These are phyloP conservation scores for Ctenochaetus hawaiiensis DNA, from an alignment of 2,797 vertebrate genomes.

Conservation along the genomic window DNA sequence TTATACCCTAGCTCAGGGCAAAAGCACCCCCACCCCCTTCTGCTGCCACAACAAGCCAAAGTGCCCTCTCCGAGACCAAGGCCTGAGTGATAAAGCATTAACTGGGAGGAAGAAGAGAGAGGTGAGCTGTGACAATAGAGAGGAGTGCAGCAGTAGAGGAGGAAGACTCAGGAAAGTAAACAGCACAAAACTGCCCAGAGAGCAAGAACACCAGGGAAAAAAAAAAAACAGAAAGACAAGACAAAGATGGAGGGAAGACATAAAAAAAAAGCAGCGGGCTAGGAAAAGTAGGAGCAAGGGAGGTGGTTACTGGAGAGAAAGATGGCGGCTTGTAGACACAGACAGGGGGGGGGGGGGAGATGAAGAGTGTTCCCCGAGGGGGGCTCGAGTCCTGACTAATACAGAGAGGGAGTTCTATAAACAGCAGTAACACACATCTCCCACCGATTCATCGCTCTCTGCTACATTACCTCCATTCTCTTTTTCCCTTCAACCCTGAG, in stretches of 20 bases:
- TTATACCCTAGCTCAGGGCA: slow-evolving; percentile 63
- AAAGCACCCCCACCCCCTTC: neutral
- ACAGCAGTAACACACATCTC: slow-evolving; percentile 66
- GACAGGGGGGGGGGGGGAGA: slow-evolving; percentile 38
- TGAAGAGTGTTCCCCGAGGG: slow-evolving; percentile 62
- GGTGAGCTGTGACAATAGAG: no score
- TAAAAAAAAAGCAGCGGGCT: slow-evolving; percentile 8
- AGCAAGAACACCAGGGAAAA: slow-evolving; percentile 38
- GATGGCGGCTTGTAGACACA: slow-evolving; percentile 59
- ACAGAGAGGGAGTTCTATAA: slow-evolving; percentile 69
- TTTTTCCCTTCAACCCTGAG: slow-evolving; percentile 31
- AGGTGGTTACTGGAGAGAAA: slow-evolving; percentile 60
- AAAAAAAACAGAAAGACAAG: slow-evolving; percentile 1
- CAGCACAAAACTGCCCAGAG: slow-evolving; percentile 30
- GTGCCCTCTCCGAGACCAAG: slow-evolving; percentile 42
- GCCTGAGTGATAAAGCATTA: slow-evolving; percentile 46
- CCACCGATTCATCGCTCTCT: slow-evolving; percentile 53
- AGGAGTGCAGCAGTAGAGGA: neutral
- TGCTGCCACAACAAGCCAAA: slow-evolving; percentile 33
- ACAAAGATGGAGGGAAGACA: slow-evolving; percentile 10
- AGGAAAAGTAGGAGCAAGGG: slow-evolving; percentile 22
- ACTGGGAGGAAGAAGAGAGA: slow-evolving; percentile 6
- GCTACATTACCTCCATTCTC: slow-evolving; percentile 65
- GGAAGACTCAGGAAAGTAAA: slow-evolving; percentile 43
- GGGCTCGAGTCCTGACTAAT: slow-evolving; percentile 64